A percentile compares a stretch with the other conserved stretches of the same genome.
Conservation (phyloP, 2,888 invertebrate species). For the Chalcosyrphus nemorum region DNA sequence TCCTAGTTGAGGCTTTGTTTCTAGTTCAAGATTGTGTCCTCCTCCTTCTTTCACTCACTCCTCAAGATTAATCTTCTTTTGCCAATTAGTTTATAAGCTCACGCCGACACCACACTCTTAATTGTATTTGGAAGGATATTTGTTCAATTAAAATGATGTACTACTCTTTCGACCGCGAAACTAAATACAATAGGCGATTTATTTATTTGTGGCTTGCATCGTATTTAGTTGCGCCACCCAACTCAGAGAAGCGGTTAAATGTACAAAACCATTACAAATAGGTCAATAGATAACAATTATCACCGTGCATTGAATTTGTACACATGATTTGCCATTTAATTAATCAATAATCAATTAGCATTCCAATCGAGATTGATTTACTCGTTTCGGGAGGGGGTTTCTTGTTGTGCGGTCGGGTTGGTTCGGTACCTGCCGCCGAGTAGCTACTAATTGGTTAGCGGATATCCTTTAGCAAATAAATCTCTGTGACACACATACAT, state of each 20-base stretch:
- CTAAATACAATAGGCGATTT: neutral
- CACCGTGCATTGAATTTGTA: constrained; percentile 16
- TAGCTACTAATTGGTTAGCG: constrained; percentile 25
- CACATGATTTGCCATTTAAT: constrained; percentile 57
- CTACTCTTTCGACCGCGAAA: neutral
- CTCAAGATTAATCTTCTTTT: too few relatives aligned
- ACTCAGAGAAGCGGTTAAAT: constrained; percentile 6
- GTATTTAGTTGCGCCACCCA: neutral
- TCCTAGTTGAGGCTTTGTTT: too few relatives aligned
- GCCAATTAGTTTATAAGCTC: too few relatives aligned
- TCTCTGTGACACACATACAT: neutral
- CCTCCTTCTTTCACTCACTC: too few relatives aligned
- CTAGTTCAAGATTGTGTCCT: too few relatives aligned
- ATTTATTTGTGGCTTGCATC: neutral
- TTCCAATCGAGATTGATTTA: constrained; percentile 51
- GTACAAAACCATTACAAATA: constrained; percentile 16
- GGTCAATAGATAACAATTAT: constrained; percentile 19
- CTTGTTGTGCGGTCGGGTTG: too few relatives aligned
- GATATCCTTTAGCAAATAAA: constrained; percentile 34
- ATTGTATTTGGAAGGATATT: too few relatives aligned
- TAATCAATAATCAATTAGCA: constrained; percentile 59
- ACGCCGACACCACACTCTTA: too few relatives aligned
- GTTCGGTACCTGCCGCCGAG: too few relatives aligned
- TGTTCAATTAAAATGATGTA: neutral
- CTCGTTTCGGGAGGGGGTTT: constrained; percentile 38